Evolutionary conservation across 1,140 invertebrate species (phyloP), one percentile per base, ranked within the genome.

Genomic region (Apis cerana): DNA sequence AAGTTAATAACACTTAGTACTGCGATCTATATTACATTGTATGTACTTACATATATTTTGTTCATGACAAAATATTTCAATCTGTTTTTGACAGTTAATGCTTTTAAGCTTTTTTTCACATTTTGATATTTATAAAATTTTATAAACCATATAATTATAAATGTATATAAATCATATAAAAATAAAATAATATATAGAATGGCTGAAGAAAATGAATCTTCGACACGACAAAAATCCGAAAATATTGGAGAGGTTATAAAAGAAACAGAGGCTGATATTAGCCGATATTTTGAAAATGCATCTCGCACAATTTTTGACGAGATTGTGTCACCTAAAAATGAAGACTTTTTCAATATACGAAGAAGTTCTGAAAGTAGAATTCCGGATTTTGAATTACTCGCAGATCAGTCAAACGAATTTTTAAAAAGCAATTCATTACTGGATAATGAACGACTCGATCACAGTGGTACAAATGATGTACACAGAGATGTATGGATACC

Each of bases 401-500:
- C 79, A 0, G 85, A 91, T 64, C n/a, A 56, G 1, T 77, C 85
- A n/a, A 71, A 27, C 11, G 84, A 91, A 62, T 88, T 87, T 27
- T 80, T 90, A 10, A 79, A 88, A 1, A 70, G 83, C 12, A 64
- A 33, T 21, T 43, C 84, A 2, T 69, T 90, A 19, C 79, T 82
- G 2, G 62, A 74, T 8, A 82, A 82, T 13, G 79, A 85, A 11
- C 64, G 65, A 33, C 56, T 83, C 0, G 83, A 86, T 21, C 87
- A 89, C 23, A 78, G 65, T 17, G 65, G 52, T 0, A 67, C 78
- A 4, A 92, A 78, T 23, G 92, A 94, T 50, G 81, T 84, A 15
- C 91, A 94, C 54, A 87, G 91, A 70, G 92, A 94, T 75, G 89
- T 91, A 1, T 94, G 94, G 94, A 94, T 94, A 76, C 93, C 93